These are phyloP conservation scores for Xenopus borealis DNA, from an alignment of 2,113 vertebrate genomes.

Conservation along the genomic window DNA sequence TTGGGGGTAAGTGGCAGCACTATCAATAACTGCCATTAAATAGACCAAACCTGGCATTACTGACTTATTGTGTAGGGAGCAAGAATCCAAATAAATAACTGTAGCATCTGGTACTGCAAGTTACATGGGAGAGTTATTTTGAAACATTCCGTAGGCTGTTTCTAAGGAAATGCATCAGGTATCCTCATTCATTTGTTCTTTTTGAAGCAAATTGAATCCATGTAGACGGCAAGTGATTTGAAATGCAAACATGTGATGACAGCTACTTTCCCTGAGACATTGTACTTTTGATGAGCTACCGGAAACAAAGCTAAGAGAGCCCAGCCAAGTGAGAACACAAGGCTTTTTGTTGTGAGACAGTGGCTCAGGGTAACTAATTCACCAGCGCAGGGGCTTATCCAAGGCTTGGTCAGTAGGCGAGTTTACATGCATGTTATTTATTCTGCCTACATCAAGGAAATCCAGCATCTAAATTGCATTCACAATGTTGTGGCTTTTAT, in stretches of 20 bases:
- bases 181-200: constrained; percentile 23
- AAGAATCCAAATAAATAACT: constrained; percentile 15
- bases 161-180: constrained; percentile 31
- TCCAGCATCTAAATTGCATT: constrained; percentile 26
- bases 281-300: constrained; percentile 41
- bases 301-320: constrained; percentile 27
- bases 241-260: constrained; percentile 36
- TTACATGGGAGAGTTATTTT: constrained; percentile 22
- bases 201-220: constrained; percentile 11
- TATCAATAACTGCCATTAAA: too few relatives aligned
- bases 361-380: constrained; percentile 34
- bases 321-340: constrained; percentile 32
- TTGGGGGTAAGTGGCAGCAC: too few relatives aligned
- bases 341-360: constrained; percentile 39
- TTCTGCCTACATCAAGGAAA: constrained; percentile 22
- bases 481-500: not conserved
- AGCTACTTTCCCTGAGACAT: constrained; percentile 36
- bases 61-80: too few relatives aligned
- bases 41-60: too few relatives aligned
- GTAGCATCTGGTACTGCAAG: constrained; percentile 18
- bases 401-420: constrained; percentile 32
- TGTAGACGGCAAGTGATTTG: constrained; percentile 22
- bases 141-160: constrained; percentile 19
- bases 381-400: constrained; percentile 10
- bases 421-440: constrained; percentile 20